Conservation (phyloP, 1,140 invertebrate genomes). For the Hormaphis cornu region DNA sequence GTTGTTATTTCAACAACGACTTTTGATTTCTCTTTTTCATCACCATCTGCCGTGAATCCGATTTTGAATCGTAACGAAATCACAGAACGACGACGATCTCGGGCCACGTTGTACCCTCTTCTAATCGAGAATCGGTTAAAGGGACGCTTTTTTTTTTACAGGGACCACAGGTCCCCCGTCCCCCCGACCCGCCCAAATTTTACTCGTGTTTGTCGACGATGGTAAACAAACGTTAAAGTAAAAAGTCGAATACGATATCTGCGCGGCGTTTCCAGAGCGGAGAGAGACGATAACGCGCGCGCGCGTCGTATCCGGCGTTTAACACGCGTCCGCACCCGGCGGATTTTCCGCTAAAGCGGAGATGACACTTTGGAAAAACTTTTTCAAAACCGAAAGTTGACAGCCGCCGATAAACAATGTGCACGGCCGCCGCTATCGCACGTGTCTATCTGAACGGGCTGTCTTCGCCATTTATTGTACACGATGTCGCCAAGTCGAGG, state of each 20-base stretch:
- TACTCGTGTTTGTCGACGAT: too few relatives aligned
- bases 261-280: neutral
- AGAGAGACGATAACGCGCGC: too few relatives aligned
- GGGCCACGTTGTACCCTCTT: too few relatives aligned
- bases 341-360: constrained; percentile 30
- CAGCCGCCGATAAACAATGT: constrained; percentile 28
- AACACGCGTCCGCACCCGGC: neutral
- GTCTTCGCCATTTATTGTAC: neutral
- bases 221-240: neutral
- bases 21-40: too few relatives aligned
- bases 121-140: too few relatives aligned
- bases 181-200: too few relatives aligned
- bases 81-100: too few relatives aligned
- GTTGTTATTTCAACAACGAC: too few relatives aligned
- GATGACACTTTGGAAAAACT: constrained; percentile 29
- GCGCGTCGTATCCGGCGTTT: neutral
- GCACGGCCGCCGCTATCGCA: neutral
- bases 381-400: constrained; percentile 32
- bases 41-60: too few relatives aligned
- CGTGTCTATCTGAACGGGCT: constrained; percentile 27
- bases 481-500: neutral
- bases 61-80: too few relatives aligned
- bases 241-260: neutral
- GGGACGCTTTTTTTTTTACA: too few relatives aligned
- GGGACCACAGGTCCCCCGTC: too few relatives aligned